Percentiles rank a stretch among this genome's conserved stretches.
phyloP scores from a whole-genome alignment of 2,888 invertebrate species.

The Podabrus alpinus region DNA sequence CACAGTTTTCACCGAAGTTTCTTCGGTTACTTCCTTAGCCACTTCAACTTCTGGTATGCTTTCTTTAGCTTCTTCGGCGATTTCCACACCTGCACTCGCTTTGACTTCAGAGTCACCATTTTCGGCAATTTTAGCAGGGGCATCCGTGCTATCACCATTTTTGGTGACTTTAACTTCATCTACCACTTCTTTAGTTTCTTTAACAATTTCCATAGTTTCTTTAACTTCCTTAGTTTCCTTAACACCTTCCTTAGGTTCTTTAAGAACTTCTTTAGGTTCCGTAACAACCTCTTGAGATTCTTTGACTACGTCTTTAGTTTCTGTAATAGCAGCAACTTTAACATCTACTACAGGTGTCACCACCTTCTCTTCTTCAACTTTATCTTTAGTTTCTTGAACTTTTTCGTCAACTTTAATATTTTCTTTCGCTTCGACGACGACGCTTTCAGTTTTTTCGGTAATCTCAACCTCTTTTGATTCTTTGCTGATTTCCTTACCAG shows the following conservation, averaged over 20 bases:
- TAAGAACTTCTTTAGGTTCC: too few species aligned
- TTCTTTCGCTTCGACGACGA: slow-evolving; percentile 16
- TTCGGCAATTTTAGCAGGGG: neutral
- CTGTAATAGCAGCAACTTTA: slow-evolving; percentile 13
- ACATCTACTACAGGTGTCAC: slow-evolving; percentile 28
- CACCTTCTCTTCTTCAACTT: slow-evolving; percentile 23
- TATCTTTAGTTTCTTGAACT: slow-evolving; percentile 8
- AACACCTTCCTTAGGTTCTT: slow-evolving; percentile 14
- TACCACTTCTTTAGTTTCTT: slow-evolving; percentile 11
- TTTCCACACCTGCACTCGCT: slow-evolving; percentile 6
- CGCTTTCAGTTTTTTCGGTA: slow-evolving; percentile 30
- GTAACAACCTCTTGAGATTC: slow-evolving; percentile 11
- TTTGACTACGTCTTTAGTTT: slow-evolving; percentile 23
- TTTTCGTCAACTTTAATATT: slow-evolving; percentile 22
- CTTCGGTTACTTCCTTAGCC: slow-evolving; percentile 10
- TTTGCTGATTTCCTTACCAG: slow-evolving; percentile 21
- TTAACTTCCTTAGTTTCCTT: too few species aligned
- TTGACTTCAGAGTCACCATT: neutral
- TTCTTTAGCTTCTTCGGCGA: slow-evolving; percentile 1
- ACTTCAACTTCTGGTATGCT: slow-evolving; percentile 29
- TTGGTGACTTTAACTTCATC: slow-evolving; percentile 15
- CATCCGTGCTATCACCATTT: neutral
- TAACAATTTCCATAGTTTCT: slow-evolving; percentile 13
- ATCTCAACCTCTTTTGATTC: slow-evolving; percentile 24
- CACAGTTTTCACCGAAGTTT: slow-evolving; percentile 1